Evolutionary conservation across 2,888 invertebrate species (phyloP), one percentile per base, ranked within the genome.

Genomic region (Candidula unifasciata): DNA sequence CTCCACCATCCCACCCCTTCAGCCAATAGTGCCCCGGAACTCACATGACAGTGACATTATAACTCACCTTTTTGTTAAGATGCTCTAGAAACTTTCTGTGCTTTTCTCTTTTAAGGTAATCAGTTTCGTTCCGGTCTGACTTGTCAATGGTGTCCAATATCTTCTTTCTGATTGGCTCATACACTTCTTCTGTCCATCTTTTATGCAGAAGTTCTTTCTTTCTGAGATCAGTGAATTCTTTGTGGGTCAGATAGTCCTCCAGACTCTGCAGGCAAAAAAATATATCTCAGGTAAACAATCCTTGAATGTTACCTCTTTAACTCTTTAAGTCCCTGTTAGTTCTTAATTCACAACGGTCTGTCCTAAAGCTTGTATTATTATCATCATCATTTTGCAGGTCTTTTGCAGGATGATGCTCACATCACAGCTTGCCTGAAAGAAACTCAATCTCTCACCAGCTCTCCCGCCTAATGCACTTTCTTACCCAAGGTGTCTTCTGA

Each of bases 181-280:
- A 91, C 54, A 93, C 93, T 69, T 90, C 80, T 57, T 92, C 91
- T 82, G 88, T 90, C 93, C 93, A 93, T 80, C 90, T 90, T 85
- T 92, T 93, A 85, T 93, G 93, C 27, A 93, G 88, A 54, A 93
- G 88, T 85, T 93, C 93, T 84, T 90, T 92, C 87, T 92, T 93
- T 35, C 93, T 85, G 52, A 90, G 88, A 54, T 90, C 89, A 71
- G 89, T 88, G 21, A 91, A 81, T 33, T 91, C 91, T 81, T 91
- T 90, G 57, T 88, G 84, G 10, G 81, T 85, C 18, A 92, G 85
- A 80, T 87, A 89, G 8, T 89, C 87, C 37, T 89, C 91, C 10
- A 92, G 80, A 84, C 92, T 91, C 92, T 92, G 76, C 3, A 86
- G 27, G 1, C 1, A 52, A 24, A 54, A 18, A 8, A 52, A 27